Percentiles rank a stretch among this genome's conserved stretches.
phyloP scores from a whole-genome alignment of 2,113 vertebrate genomes.

The Gallinago undulata region DNA sequence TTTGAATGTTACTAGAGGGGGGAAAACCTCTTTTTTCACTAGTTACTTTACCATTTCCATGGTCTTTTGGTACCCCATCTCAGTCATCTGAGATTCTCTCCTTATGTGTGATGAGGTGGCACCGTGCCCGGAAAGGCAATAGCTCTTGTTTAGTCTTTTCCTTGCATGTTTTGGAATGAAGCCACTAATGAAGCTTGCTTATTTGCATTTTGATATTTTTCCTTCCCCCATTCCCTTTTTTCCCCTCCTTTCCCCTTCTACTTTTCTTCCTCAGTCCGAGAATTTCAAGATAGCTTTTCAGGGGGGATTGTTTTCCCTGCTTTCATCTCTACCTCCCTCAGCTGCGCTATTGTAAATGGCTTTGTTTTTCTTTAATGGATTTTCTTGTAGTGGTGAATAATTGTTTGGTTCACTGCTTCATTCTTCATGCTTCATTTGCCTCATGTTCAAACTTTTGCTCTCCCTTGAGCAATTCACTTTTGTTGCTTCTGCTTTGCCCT shows the following conservation, averaged over 20 bases:
- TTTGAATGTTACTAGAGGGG: neutral
- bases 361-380: constrained; percentile 70
- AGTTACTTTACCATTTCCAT: neutral
- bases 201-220: constrained; percentile 56
- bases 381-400: constrained; percentile 67
- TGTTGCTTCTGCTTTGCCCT: constrained; percentile 47
- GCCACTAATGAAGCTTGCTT: neutral
- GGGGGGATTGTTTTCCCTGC: constrained; percentile 3
- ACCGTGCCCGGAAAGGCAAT: neutral
- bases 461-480: constrained; percentile 62
- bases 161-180: constrained; percentile 2
- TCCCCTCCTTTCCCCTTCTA: neutral
- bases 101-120: neutral
- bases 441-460: constrained; percentile 64
- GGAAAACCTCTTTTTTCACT: neutral
- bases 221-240: neutral
- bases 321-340: constrained; percentile 62
- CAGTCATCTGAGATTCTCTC: neutral
- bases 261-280: neutral
- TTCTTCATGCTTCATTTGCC: constrained; percentile 65
- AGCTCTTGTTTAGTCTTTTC: constrained; percentile 10
- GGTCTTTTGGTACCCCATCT: neutral
- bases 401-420: constrained; percentile 63
- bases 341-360: constrained; percentile 11
- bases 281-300: constrained; percentile 48